Percentiles rank a stretch among this genome's conserved stretches.
These are phyloP conservation scores for Dipodomys merriami DNA, from an alignment of 2,113 vertebrate genomes.

Conservation along the genomic window DNA sequence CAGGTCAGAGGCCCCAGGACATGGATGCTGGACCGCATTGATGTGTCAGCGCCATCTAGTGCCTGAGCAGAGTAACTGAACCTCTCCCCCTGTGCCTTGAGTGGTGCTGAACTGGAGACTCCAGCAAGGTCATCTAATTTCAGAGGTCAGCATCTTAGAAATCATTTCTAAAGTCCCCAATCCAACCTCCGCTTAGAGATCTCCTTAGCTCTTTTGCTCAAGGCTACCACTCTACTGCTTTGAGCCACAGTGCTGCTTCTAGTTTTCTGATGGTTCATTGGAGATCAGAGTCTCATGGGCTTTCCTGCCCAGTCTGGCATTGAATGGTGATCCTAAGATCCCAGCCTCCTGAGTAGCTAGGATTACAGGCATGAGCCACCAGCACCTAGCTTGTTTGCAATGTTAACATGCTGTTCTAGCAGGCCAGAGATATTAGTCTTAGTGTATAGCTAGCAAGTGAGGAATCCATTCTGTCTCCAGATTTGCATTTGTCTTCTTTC, in stretches of 20 bases:
- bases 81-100: neutral
- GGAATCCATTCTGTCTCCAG: neutral
- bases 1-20: neutral
- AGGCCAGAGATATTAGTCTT: neutral
- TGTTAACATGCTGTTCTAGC: neutral
- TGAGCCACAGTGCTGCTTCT: too few species aligned
- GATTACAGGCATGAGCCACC: too few species aligned
- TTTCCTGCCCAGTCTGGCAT: too few species aligned
- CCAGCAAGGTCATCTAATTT: rapidly evolving
- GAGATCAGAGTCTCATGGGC: too few species aligned
- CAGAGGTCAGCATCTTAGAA: neutral
- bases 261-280: too few species aligned
- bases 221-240: too few species aligned
- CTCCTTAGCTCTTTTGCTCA: neutral
- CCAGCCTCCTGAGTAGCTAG: too few species aligned
- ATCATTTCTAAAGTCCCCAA: neutral
- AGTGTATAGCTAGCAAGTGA: rapidly evolving
- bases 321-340: too few species aligned
- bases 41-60: conserved; percentile 64
- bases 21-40: neutral
- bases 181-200: neutral
- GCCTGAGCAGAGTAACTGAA: neutral
- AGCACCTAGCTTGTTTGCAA: neutral
- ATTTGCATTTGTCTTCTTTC: neutral
- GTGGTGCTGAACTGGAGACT: rapidly evolving